Base-by-base conservation (phyloP, 35 echinoderm and acorn worm genomes). In the Apostichopus parvimensis region DNA sequence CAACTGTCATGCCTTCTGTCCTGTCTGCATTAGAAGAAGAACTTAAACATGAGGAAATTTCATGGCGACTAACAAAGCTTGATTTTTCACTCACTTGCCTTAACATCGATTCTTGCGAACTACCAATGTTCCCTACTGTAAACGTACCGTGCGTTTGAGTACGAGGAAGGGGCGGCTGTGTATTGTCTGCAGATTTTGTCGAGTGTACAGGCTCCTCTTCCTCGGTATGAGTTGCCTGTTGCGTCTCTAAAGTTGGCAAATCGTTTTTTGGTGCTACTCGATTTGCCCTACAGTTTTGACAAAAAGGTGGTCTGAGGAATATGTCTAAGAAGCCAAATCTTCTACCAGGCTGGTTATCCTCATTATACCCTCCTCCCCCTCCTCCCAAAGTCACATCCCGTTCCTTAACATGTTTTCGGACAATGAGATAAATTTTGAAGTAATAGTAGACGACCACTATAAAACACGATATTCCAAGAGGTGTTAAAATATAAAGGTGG, bases 391-490 rank as follows among this genome's bases (percentile, higher is more conserved):
- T 84, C 20, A 60, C 18, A 8, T 52, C 86, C 8, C 64, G 58
- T 60, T 96, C 90, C 68, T 96, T 94, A n/a, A 94, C 93, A 57
- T 96, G 95, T 58, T 94, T 96, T 0, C 91, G 86, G 14, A 96
- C 95, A 9, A 90, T 94, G 22, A 57, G 54, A 56, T 89, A 96
- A 59, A 96, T 96, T 57, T 89, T 94, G 23, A 79, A 57, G 56
- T 96, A 96, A 66, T 94, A 96, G 18, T 92, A 22, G 54, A 96
- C 60, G 1, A 96, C 87, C 53, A 94, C 54, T 15, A 92, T 6
- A 18, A 96, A 85, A 24, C 90, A 94, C 54, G 92, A 64, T 11
- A 90, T 80, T 61, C 95, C 95, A 64, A 96, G 64, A 5, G 95
- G 95, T 20, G 93, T 64, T 9, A 96, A 62, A 21, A 96, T 79